Evolutionary conservation across 2,888 invertebrate species (phyloP).

Genomic region (Nemapogon koenigi): DNA sequence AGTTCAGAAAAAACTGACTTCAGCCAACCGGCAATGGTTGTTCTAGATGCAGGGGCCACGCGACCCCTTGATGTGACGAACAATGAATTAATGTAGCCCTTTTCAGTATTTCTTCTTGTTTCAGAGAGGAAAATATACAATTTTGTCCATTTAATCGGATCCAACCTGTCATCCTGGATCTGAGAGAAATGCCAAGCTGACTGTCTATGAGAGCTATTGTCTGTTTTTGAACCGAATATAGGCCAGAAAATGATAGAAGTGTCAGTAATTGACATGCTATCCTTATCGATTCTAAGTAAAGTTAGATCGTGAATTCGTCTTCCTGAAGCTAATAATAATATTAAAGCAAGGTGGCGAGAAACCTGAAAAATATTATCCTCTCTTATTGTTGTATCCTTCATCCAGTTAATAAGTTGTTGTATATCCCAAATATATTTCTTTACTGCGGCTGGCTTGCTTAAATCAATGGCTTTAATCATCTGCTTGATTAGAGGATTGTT

Average conservation of each 20-base stretch:
- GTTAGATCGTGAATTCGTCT: conserved; percentile 6
- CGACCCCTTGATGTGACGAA: conserved; percentile 1
- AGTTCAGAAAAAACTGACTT: conserved; percentile 9
- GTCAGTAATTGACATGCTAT: not conserved
- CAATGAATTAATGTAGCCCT: not conserved
- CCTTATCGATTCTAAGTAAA: not conserved
- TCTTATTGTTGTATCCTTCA: not conserved
- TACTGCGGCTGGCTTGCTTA: not conserved
- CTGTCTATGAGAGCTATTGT: not conserved
- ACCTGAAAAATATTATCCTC: conserved; percentile 3
- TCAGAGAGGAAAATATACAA: not conserved
- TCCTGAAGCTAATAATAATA: conserved; percentile 8
- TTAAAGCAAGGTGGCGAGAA: conserved; percentile 2
- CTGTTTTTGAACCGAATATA: conserved; percentile 8
- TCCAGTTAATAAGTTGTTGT: not conserved
- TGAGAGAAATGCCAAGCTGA: conserved; percentile 4
- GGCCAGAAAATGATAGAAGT: conserved; percentile 4
- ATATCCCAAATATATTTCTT: not conserved
- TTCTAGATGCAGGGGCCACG: conserved; percentile 9
- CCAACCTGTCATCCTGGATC: not conserved
- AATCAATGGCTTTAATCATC: conserved; percentile 1
- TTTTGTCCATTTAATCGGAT: conserved; percentile 1
- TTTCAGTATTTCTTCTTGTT: not conserved
- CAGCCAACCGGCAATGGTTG: conserved; percentile 15
- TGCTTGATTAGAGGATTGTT: conserved; percentile 1